Conservation (phyloP, 2,113 vertebrate species). For the Onychorhynchus coronatus region DNA sequence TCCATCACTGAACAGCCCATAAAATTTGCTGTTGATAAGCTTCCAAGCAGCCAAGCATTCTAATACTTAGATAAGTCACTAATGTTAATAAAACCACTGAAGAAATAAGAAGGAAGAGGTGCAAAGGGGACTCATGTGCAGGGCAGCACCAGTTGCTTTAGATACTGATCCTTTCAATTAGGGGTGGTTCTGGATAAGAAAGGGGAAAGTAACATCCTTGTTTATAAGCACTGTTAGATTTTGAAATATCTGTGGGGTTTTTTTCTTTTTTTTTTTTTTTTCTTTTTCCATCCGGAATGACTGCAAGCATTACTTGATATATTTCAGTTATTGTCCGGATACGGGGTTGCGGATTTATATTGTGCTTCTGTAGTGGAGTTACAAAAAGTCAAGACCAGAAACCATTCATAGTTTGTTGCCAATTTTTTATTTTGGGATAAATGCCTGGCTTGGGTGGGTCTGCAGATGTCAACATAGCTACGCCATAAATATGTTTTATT, state of each 20-base stretch:
- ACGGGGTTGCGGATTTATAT: conserved; percentile 58
- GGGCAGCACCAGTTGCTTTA: conserved; percentile 54
- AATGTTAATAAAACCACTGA: conserved; percentile 52
- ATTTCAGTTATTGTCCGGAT: conserved; percentile 44
- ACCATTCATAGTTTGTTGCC: conserved; percentile 12
- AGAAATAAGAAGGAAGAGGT: conserved; percentile 38
- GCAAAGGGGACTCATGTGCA: conserved; percentile 57
- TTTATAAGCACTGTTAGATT: conserved; percentile 47
- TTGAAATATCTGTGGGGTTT: background rate
- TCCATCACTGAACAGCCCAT: conserved; percentile 67
- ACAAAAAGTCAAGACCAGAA: conserved; percentile 51
- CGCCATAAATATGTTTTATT: background rate
- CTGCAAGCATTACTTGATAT: conserved; percentile 9
- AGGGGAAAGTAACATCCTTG: conserved; percentile 65
- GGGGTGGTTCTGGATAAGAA: conserved; percentile 22
- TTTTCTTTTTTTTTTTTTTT: background rate
- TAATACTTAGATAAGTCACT: conserved; percentile 63
- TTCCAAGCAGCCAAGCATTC: conserved; percentile 41
- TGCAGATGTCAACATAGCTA: background rate
- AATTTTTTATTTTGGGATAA: conserved; percentile 50
- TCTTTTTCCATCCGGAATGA: background rate
- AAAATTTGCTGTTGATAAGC: conserved; percentile 70
- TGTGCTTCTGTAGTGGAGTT: conserved; percentile 11
- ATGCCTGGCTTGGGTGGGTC: conserved; percentile 39
- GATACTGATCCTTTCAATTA: conserved; percentile 58